phyloP scores from a whole-genome alignment of 2,888 invertebrate species.

The Apamea anceps region DNA sequence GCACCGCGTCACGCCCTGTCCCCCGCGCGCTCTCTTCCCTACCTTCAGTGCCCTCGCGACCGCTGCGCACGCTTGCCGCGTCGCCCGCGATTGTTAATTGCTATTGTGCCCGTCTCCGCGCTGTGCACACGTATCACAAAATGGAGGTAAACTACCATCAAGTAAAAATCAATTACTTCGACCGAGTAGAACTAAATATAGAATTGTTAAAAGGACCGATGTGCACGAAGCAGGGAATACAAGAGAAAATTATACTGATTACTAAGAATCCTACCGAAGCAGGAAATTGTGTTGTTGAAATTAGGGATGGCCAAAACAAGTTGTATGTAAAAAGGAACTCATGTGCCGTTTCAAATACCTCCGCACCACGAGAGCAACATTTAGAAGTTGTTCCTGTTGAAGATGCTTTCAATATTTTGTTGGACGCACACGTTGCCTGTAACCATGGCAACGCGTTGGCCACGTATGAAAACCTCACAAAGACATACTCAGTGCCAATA shows the following conservation, averaged over 20 bases:
- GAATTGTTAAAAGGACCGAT: neutral
- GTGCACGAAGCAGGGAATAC: neutral
- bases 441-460: neutral
- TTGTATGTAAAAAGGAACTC: conserved; percentile 2
- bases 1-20: neutral
- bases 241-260: conserved; percentile 3
- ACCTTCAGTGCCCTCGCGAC: conserved; percentile 36
- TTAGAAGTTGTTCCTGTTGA: conserved; percentile 33
- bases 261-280: neutral
- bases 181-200: neutral
- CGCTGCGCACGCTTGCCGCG: conserved; percentile 12
- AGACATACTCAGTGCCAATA: conserved; percentile 4
- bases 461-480: neutral
- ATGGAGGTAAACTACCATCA: conserved; percentile 40
- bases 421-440: conserved; percentile 12
- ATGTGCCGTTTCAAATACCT: rapidly evolving
- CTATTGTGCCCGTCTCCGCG: neutral
- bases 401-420: conserved; percentile 41
- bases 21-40: neutral
- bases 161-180: conserved; percentile 5
- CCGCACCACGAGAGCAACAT: neutral
- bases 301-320: neutral
- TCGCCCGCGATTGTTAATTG: neutral
- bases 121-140: conserved; percentile 30
- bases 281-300: neutral